Evolutionary conservation across 2,888 invertebrate genomes (phyloP).

Genomic region (Pandemis heparana): DNA sequence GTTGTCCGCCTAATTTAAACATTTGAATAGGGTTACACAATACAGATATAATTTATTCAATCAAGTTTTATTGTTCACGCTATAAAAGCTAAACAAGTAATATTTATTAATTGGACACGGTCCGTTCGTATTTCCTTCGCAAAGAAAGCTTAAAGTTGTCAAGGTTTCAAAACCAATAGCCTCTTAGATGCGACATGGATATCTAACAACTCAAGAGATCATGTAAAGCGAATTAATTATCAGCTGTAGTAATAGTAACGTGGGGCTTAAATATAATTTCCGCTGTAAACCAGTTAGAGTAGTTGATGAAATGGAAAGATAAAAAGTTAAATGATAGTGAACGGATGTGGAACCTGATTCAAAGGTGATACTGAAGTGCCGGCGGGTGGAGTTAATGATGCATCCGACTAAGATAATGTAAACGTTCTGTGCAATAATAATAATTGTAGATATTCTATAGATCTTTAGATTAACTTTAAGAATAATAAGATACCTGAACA

Average conservation of each 20-base stretch:
- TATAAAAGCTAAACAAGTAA: conserved; percentile 12
- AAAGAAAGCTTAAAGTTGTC: conserved; percentile 15
- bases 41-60: conserved; percentile 37
- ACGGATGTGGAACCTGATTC: conserved; percentile 41
- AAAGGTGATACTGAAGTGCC: conserved; percentile 37
- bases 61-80: conserved; percentile 37
- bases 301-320: conserved; percentile 42
- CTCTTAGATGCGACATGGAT: background rate
- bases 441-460: no score
- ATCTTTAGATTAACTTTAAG: background rate
- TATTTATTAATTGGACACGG: conserved; percentile 19
- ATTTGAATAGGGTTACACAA: conserved; percentile 40
- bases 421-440: conserved; percentile 3
- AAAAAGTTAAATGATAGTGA: conserved; percentile 39
- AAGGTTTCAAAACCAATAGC: background rate
- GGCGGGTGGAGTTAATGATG: conserved; percentile 28
- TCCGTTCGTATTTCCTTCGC: conserved; percentile 6
- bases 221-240: conserved; percentile 31
- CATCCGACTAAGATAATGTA: conserved; percentile 13
- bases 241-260: conserved; percentile 4
- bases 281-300: conserved; percentile 38
- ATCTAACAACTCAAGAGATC: background rate
- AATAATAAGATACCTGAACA: background rate
- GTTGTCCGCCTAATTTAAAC: conserved; percentile 37
- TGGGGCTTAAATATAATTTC: conserved; percentile 39